Percentiles rank a stretch among this genome's conserved stretches.
Evolutionary conservation across 2,888 invertebrate species (phyloP).

Genomic region (Dysmachus trigonus): DNA sequence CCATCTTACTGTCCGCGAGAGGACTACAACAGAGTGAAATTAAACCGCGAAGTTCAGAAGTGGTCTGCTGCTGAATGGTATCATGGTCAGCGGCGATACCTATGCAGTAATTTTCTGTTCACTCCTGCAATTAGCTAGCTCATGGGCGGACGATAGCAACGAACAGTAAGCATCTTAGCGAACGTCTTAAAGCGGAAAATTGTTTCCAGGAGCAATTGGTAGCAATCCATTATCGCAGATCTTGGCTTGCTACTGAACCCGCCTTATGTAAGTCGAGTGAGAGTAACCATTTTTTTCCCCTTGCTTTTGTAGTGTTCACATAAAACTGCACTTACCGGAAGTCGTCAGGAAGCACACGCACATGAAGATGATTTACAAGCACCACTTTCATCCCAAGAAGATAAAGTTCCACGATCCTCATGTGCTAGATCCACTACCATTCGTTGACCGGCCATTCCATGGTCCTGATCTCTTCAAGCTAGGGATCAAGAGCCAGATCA

Average conservation of each 20-base stretch:
- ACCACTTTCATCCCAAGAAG: constrained; percentile 45
- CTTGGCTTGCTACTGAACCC: not conserved
- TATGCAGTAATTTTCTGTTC: constrained; percentile 17
- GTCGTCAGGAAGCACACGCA: constrained; percentile 45
- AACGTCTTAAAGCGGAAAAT: not conserved
- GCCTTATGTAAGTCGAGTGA: not conserved
- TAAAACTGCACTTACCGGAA: constrained; percentile 45
- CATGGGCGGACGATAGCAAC: constrained; percentile 15
- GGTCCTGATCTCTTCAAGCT: not conserved
- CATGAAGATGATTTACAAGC: constrained; percentile 38
- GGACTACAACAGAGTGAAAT: not conserved
- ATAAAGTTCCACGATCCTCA: constrained; percentile 6
- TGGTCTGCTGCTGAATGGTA: not conserved
- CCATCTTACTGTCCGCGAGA: not conserved
- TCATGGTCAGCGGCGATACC: not conserved
- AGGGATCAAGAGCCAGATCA: constrained; percentile 1
- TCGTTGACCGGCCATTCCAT: not conserved
- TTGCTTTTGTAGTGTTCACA: constrained; percentile 43
- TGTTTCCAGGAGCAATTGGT: not conserved
- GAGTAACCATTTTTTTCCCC: constrained; percentile 20
- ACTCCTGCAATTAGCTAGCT: constrained; percentile 21
- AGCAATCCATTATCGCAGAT: not conserved
- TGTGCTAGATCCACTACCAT: not conserved
- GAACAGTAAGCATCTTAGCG: constrained; percentile 32
- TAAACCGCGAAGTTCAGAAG: not conserved